A percentile compares a stretch with the other conserved stretches of the same genome.
These are phyloP conservation scores for Crenichthys baileyi DNA, from an alignment of 2,797 vertebrate genomes.

Conservation along the genomic window DNA sequence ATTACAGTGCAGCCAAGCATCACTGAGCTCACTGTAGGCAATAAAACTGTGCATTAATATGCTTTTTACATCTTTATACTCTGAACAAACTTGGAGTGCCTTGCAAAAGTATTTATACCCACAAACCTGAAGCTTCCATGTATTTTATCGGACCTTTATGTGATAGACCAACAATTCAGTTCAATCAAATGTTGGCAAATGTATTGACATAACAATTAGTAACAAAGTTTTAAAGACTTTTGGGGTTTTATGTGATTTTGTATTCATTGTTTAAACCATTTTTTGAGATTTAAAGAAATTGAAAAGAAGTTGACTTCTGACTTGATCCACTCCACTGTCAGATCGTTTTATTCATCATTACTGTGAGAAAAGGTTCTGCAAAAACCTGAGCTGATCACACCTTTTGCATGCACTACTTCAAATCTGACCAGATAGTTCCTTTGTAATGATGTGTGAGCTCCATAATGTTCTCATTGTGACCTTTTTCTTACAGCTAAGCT, in stretches of 20 bases:
- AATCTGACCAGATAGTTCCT: neutral
- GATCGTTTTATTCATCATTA: too few species aligned
- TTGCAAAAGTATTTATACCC: neutral
- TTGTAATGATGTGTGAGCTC: neutral
- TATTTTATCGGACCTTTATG: too few species aligned
- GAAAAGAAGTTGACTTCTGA: too few species aligned
- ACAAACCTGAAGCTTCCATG: too few species aligned
- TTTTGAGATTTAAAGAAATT: too few species aligned
- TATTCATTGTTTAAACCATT: too few species aligned
- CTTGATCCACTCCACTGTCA: too few species aligned
- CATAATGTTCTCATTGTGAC: neutral
- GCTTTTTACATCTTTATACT: neutral
- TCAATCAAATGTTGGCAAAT: neutral
- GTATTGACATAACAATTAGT: too few species aligned
- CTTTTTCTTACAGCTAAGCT: neutral
- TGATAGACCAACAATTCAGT: neutral
- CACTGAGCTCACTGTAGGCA: neutral
- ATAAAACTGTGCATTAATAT: neutral
- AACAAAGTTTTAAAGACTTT: too few species aligned
- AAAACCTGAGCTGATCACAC: neutral
- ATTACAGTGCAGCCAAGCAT: slow-evolving; percentile 10
- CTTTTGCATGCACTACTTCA: neutral
- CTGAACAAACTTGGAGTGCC: neutral
- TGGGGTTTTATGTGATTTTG: too few species aligned
- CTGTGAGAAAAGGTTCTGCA: neutral